A percentile compares a stretch with the other conserved stretches of the same genome.
Evolutionary conservation across 2,113 vertebrate species (phyloP).

Genomic region (Epinephelus fuscoguttatus): DNA sequence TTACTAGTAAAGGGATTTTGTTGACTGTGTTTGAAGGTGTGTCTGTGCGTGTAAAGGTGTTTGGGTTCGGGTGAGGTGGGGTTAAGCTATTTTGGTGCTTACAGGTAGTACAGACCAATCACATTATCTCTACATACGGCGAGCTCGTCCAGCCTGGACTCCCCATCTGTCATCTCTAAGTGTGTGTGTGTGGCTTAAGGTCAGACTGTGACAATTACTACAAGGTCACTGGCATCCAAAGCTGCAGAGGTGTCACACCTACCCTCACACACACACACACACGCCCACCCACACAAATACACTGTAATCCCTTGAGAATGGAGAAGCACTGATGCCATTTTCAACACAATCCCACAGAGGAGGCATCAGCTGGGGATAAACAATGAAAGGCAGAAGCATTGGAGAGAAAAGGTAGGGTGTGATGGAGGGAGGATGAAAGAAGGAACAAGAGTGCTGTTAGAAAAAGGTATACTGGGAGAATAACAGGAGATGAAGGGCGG

Average conservation of each 20-base stretch:
- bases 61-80: constrained; percentile 30
- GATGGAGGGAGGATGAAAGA: constrained; percentile 9
- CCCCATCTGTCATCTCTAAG: constrained; percentile 55
- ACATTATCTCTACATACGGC: constrained; percentile 42
- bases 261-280: background rate
- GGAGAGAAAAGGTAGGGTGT: constrained; percentile 28
- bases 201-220: constrained; percentile 26
- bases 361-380: constrained; percentile 36
- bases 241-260: constrained; percentile 6
- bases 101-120: constrained; percentile 57
- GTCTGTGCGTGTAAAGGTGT: constrained; percentile 34
- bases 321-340: constrained; percentile 59
- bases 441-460: background rate
- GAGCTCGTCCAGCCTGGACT: background rate
- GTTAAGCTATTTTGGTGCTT: constrained; percentile 67
- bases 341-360: constrained; percentile 34
- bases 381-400: constrained; percentile 10
- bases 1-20: background rate
- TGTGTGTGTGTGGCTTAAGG: constrained; percentile 30
- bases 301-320: constrained; percentile 37
- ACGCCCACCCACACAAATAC: background rate
- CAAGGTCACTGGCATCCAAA: constrained; percentile 60
- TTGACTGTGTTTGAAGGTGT: background rate
- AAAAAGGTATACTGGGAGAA: background rate
- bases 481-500: background rate